A percentile compares a stretch with the other conserved stretches of the same genome.
phyloP scores from a whole-genome alignment of 2,113 vertebrate genomes.

The Rhabdornis inornatus region DNA sequence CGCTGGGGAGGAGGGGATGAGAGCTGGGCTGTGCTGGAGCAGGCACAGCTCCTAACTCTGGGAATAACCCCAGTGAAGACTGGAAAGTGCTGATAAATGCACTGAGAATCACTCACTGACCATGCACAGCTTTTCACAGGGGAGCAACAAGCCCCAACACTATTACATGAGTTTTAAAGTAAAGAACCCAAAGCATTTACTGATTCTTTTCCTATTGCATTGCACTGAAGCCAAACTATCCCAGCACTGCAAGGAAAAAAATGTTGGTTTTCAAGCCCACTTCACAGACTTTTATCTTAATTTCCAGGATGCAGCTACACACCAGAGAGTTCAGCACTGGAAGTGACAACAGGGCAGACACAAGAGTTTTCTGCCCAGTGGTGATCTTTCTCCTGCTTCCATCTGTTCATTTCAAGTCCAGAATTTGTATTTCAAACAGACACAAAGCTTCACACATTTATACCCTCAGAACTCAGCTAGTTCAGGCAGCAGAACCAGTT shows the following conservation, averaged over 20 bases:
- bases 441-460: background rate
- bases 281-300: background rate
- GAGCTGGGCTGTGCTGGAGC: background rate
- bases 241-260: background rate
- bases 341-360: background rate
- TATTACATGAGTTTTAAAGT: background rate
- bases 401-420: background rate
- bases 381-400: background rate
- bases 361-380: background rate
- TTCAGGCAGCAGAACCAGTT: constrained; percentile 49
- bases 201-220: background rate
- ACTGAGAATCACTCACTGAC: background rate
- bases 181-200: background rate
- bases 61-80: accelerated
- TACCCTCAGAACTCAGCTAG: background rate
- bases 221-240: background rate
- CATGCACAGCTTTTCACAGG: background rate
- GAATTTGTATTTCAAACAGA: background rate
- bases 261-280: background rate
- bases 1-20: accelerated
- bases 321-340: background rate
- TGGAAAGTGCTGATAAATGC: background rate
- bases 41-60: background rate
- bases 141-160: background rate
- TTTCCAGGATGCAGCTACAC: background rate